phyloP scores from a whole-genome alignment of 2,888 invertebrate genomes.

The Synergus umbraculus region DNA sequence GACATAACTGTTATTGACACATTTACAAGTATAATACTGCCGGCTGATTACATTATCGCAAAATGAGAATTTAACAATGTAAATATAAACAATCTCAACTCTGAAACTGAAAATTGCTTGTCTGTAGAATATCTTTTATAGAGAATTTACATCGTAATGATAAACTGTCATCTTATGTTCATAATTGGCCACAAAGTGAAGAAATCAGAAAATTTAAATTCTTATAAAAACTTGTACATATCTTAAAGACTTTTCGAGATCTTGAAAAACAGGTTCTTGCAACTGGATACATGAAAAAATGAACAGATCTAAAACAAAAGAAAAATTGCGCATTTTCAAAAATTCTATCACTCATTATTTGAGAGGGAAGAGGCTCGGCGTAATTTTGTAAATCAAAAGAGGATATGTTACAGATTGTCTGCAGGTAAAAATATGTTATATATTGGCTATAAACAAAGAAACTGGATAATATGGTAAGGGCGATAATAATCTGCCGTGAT shows the following conservation, averaged over 20 bases:
- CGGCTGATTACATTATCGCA: not conserved
- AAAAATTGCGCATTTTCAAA: constrained; percentile 15
- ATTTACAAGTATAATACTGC: not conserved
- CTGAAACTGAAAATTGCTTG: not conserved
- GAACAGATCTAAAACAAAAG: not conserved
- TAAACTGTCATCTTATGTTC: not conserved
- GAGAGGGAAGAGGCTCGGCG: constrained; percentile 10
- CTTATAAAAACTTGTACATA: not conserved
- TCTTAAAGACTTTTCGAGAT: not conserved
- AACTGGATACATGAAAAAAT: constrained; percentile 3
- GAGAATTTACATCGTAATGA: not conserved
- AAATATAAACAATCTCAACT: not conserved
- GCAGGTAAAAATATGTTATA: constrained; percentile 28
- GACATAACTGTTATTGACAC: not conserved
- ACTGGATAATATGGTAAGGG: not conserved
- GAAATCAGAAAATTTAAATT: not conserved
- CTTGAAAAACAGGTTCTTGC: constrained; percentile 19
- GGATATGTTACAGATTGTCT: constrained; percentile 40
- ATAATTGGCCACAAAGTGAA: constrained; percentile 2
- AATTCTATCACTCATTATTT: constrained; percentile 13
- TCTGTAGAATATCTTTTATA: not conserved
- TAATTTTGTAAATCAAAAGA: constrained; percentile 35
- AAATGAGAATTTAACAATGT: not conserved
- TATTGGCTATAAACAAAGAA: not conserved
- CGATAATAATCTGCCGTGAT: not conserved